Evolutionary conservation across 2,888 invertebrate genomes (phyloP), one percentile per base, ranked within the genome.

Genomic region (Drosophila rubida): DNA sequence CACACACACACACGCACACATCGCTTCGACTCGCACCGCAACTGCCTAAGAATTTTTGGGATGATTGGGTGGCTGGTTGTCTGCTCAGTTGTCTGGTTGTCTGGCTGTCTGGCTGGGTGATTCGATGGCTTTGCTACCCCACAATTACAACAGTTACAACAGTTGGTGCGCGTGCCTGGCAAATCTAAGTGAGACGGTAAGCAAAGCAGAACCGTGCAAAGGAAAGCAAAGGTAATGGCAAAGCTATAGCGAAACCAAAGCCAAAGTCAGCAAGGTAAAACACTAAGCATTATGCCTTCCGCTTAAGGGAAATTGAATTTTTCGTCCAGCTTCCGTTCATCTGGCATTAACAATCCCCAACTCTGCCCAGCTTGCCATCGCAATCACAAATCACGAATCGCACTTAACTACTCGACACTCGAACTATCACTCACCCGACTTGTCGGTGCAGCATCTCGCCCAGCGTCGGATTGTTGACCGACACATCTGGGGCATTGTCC

Each of bases 391-490:
- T 44, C 44, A 23, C 23, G 35, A 67, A 66, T 53, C 37, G 13
- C 45, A 65, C 46, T 59, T 41, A 65, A 60, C 62, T 50, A 65
- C 48, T 68, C 46, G 54, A 54, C 68, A 71, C 48, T 22, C 42
- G 19, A 25, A 25, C 25, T 23, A 25, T 13, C 13, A 46, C 27
- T 92, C 83, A 93, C 93, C 92, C 91, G 44, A 91, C 79, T 73
- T 89, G 87, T 35, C 93, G 89, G 60, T 92, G 94, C 87, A 95
- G 94, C 91, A 96, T 91, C 80, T 95, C 94, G 0, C 94, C 95
- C 63, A 97, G 93, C 3, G 94, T 95, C 0, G 96, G 96, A 90
- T 96, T 96, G 69, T 94, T 93, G 68, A 94, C 91, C 9, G 77
- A 67, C 65, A 94, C 94, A 44, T 94, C 92, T 75, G 94, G 94